Evolutionary conservation across 1,140 invertebrate genomes (phyloP).

Genomic region (Cotesia typhae): DNA sequence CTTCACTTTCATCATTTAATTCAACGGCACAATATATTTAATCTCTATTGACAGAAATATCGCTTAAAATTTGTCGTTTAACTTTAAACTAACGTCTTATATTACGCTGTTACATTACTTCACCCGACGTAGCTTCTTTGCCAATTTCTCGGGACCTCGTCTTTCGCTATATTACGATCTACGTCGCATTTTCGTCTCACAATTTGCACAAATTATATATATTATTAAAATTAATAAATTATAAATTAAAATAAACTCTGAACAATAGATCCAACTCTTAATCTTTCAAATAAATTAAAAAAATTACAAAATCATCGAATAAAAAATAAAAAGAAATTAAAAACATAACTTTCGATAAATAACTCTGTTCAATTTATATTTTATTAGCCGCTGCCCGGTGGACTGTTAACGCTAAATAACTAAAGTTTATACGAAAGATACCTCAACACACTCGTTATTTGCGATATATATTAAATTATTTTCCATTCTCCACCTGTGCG

Average conservation of each 20-base stretch:
- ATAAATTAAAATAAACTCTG: no score
- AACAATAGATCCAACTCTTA: no score
- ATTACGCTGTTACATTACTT: neutral
- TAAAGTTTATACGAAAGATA: no score
- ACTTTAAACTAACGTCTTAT: slow-evolving; percentile 5
- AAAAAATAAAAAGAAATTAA: no score
- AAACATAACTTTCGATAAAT: no score
- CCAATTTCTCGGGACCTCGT: slow-evolving; percentile 29
- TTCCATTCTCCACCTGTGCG: slow-evolving; percentile 22
- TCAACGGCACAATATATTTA: neutral
- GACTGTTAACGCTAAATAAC: neutral
- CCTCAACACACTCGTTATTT: neutral
- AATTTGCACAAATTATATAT: slow-evolving; percentile 9
- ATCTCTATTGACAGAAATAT: slow-evolving; percentile 28
- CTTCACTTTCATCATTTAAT: no score
- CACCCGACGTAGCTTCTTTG: slow-evolving; percentile 19
- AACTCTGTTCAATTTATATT: no score
- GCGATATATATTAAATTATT: slow-evolving; percentile 6
- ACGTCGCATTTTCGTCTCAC: slow-evolving; percentile 33
- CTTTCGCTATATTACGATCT: slow-evolving; percentile 2
- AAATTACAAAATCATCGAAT: no score
- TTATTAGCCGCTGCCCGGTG: no score
- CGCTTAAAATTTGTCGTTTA: slow-evolving; percentile 5
- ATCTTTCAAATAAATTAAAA: no score
- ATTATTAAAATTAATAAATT: neutral